These are phyloP conservation scores for Penaeus chinensis DNA, from an alignment of 1,140 invertebrate genomes.

Conservation along the genomic window DNA sequence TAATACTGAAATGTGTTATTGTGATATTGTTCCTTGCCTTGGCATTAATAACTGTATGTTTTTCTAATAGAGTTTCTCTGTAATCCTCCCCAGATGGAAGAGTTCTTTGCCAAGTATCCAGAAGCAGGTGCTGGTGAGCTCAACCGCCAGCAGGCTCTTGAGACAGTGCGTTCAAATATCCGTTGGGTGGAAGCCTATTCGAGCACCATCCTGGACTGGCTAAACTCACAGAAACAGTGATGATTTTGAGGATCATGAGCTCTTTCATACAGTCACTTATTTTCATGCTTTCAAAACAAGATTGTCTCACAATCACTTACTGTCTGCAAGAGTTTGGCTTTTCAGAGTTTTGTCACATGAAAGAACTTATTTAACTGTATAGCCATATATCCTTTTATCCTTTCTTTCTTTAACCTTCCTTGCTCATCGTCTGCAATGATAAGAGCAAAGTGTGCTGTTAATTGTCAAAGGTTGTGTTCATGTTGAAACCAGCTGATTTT, in stretches of 20 bases:
- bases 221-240: conserved; percentile 2
- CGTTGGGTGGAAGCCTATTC: conserved; percentile 74
- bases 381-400: too few species aligned
- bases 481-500: too few species aligned
- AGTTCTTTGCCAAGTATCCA: conserved; percentile 83
- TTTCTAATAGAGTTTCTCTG: neutral
- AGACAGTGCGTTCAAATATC: conserved; percentile 84
- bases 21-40: too few species aligned
- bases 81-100: conserved; percentile 74
- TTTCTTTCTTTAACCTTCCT: too few species aligned
- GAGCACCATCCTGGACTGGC: conserved; percentile 44
- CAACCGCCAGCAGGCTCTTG: conserved; percentile 79
- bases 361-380: neutral
- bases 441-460: too few species aligned
- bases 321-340: too few species aligned
- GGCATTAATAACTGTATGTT: too few species aligned
- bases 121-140: conserved; percentile 85
- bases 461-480: too few species aligned
- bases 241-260: too few species aligned
- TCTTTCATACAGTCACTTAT: too few species aligned
- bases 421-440: too few species aligned
- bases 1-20: too few species aligned
- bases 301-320: neutral
- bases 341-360: neutral
- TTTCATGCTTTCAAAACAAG: neutral